Evolutionary conservation across 2,888 invertebrate species (phyloP).

Genomic region (Pseudoips prasinana): DNA sequence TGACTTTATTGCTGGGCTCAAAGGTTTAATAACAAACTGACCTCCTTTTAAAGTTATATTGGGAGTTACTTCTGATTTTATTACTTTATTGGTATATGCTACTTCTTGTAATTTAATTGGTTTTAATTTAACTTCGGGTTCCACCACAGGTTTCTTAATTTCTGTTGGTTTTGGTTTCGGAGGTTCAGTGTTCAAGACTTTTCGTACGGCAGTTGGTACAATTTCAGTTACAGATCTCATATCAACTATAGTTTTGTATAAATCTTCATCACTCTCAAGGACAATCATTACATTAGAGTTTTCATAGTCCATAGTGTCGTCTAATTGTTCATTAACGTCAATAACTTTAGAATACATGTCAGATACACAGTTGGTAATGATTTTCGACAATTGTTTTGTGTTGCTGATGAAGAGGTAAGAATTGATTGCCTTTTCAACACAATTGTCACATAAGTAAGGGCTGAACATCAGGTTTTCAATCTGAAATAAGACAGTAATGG

Average conservation of each 20-base stretch:
- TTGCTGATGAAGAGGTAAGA: conserved; percentile 50
- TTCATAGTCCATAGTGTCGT: conserved; percentile 20
- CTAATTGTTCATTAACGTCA: conserved; percentile 39
- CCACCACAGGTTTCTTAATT: conserved; percentile 1
- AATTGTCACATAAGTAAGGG: conserved; percentile 40
- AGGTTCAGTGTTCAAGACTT: background rate
- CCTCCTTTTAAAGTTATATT: conserved; percentile 38
- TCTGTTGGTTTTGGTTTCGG: background rate
- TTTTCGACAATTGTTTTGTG: conserved; percentile 41
- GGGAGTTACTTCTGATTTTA: conserved; percentile 14
- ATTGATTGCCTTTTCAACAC: conserved; percentile 48
- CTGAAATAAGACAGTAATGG: conserved; percentile 44
- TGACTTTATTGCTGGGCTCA: conserved; percentile 22
- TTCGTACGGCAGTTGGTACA: conserved; percentile 28
- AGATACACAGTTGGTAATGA: conserved; percentile 41
- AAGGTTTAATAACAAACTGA: conserved; percentile 40
- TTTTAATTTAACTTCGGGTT: conserved; percentile 4
- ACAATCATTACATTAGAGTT: conserved; percentile 50
- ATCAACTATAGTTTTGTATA: conserved; percentile 34
- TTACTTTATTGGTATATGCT: too few species aligned
- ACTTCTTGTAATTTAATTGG: conserved; percentile 16
- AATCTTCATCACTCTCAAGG: conserved; percentile 43
- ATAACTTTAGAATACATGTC: conserved; percentile 48
- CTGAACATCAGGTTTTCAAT: conserved; percentile 40
- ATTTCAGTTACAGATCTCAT: conserved; percentile 31